These are phyloP conservation scores for Andrena bucephala DNA, from an alignment of 2,888 invertebrate genomes.

Conservation along the genomic window DNA sequence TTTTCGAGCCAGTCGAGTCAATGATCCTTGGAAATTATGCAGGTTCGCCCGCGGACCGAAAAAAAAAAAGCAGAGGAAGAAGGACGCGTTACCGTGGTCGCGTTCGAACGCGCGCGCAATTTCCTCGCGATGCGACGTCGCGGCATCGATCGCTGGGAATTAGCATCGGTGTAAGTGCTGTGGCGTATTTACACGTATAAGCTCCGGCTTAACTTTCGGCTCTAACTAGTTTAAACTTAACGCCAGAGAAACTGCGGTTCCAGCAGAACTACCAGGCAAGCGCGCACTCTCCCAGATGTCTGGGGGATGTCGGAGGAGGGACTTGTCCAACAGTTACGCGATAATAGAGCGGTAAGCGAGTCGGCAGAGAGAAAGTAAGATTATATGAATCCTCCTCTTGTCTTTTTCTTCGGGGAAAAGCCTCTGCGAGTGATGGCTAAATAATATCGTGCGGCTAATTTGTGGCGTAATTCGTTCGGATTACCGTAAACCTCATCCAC, in stretches of 20 bases:
- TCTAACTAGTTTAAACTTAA: conserved; percentile 74
- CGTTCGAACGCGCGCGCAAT: neutral
- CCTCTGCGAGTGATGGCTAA: neutral
- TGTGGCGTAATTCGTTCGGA: conserved; percentile 11
- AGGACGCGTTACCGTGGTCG: neutral
- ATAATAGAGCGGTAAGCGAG: conserved; percentile 50
- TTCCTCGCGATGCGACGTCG: conserved; percentile 1
- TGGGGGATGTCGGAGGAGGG: neutral
- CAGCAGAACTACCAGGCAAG: conserved; percentile 45
- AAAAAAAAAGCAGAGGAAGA: neutral
- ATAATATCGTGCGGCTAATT: conserved; percentile 19
- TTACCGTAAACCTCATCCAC: neutral
- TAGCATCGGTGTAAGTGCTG: conserved; percentile 65
- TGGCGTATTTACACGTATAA: conserved; percentile 70
- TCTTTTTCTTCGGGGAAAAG: neutral
- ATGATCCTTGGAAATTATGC: no score
- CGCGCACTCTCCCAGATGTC: conserved; percentile 14
- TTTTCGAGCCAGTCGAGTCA: no score
- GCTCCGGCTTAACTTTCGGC: conserved; percentile 68
- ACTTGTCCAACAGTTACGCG: conserved; percentile 48
- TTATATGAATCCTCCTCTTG: neutral
- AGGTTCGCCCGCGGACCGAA: no score
- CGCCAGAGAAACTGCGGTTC: conserved; percentile 66
- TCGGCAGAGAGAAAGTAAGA: conserved; percentile 25
- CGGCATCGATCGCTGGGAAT: conserved; percentile 65